phyloP scores from a whole-genome alignment of 2,113 vertebrate species.

The Gavialis gangeticus region DNA sequence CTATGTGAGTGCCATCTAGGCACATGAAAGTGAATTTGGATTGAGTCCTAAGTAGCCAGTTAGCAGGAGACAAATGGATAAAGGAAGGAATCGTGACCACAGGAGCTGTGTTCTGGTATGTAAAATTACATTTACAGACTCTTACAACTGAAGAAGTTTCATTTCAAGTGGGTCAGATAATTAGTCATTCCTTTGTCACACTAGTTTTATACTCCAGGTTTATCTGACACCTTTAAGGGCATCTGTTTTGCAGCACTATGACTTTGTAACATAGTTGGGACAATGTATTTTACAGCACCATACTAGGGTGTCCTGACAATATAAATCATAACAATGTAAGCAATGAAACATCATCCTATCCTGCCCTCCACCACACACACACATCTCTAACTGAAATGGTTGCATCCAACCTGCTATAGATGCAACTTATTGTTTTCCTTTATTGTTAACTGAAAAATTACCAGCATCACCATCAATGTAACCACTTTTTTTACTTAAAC shows the following conservation, averaged over 20 bases:
- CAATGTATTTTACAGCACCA: neutral
- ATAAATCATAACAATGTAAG: neutral
- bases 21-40: neutral
- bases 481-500: neutral
- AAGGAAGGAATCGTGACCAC: neutral
- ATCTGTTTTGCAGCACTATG: neutral
- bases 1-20: too few relatives aligned
- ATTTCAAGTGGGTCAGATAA: neutral
- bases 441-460: neutral
- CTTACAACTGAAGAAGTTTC: neutral
- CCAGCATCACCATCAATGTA: neutral
- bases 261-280: neutral
- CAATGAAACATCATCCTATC: neutral
- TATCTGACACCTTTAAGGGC: neutral
- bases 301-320: neutral
- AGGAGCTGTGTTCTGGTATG: neutral
- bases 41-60: neutral
- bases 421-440: neutral
- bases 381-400: too few relatives aligned
- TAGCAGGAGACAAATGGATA: neutral
- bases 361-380: neutral
- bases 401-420: too few relatives aligned
- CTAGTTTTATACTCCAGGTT: fast-evolving
- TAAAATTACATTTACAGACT: neutral
- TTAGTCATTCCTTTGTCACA: neutral